A percentile compares a stretch with the other conserved stretches of the same genome.
phyloP scores from a whole-genome alignment of 2,888 invertebrate genomes.

The Craniophora ligustri region DNA sequence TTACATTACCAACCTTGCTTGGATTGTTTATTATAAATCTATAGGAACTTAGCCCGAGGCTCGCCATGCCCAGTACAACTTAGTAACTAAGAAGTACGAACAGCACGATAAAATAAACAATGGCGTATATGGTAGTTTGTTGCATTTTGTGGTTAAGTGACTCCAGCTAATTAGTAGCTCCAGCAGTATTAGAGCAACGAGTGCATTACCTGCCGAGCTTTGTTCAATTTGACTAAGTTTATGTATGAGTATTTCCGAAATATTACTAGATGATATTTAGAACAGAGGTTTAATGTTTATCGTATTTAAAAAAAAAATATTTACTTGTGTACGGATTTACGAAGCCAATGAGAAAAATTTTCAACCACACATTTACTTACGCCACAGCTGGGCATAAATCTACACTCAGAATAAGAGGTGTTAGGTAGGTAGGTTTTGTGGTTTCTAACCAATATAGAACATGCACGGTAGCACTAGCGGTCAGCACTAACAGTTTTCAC shows the following conservation, averaged over 20 bases:
- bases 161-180: slow-evolving; percentile 31
- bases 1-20: neutral
- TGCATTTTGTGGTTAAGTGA: slow-evolving; percentile 22
- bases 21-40: neutral
- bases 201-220: neutral
- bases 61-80: neutral
- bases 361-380: no score
- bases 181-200: slow-evolving; percentile 6
- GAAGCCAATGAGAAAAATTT: no score
- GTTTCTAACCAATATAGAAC: no score
- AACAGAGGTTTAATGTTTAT: no score
- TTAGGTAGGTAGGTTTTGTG: no score
- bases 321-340: no score
- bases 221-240: neutral
- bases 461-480: no score
- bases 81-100: slow-evolving; percentile 11
- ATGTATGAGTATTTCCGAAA: neutral
- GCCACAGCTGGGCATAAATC: no score
- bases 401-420: no score
- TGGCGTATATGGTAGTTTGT: slow-evolving; percentile 33
- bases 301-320: no score
- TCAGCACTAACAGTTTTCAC: no score
- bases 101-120: slow-evolving; percentile 33
- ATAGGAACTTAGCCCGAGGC: slow-evolving; percentile 5
- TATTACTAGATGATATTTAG: no score